These are phyloP conservation scores for Peromyscus californicus DNA, from an alignment of 2,113 vertebrate species.

Conservation along the genomic window DNA sequence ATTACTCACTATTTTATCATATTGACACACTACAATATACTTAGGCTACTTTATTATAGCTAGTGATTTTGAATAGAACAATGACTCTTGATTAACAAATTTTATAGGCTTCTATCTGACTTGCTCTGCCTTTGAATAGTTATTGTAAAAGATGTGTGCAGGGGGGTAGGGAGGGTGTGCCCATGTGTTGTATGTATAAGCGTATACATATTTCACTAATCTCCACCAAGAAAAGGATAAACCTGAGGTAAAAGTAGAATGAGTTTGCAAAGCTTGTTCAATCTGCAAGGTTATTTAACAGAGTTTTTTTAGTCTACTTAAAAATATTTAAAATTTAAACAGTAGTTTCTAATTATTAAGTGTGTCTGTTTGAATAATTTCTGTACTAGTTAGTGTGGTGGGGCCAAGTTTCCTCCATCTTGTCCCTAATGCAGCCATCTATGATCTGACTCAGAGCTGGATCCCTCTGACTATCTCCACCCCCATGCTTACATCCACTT, in stretches of 20 bases:
- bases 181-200: not conserved
- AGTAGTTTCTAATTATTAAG: not conserved
- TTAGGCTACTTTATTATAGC: slow-evolving; percentile 74
- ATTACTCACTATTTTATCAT: slow-evolving; percentile 79
- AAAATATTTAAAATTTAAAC: not conserved
- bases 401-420: too few relatives aligned
- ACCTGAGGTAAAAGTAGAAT: slow-evolving; percentile 15
- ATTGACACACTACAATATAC: slow-evolving; percentile 65
- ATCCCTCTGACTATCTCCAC: too few relatives aligned
- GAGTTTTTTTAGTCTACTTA: not conserved
- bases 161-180: too few relatives aligned
- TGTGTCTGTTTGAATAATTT: not conserved
- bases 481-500: rapidly evolving
- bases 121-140: slow-evolving; percentile 47
- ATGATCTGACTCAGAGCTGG: not conserved
- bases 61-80: slow-evolving; percentile 70
- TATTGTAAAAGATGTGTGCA: slow-evolving; percentile 34
- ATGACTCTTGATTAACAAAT: slow-evolving; percentile 67
- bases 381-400: not conserved
- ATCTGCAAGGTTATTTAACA: not conserved
- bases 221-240: slow-evolving; percentile 47
- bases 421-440: not conserved
- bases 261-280: slow-evolving; percentile 7
- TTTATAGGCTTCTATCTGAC: slow-evolving; percentile 41
- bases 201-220: not conserved